Evolutionary conservation across 2,797 vertebrate species (phyloP).

Genomic region (Arrhamphus sclerolepis): DNA sequence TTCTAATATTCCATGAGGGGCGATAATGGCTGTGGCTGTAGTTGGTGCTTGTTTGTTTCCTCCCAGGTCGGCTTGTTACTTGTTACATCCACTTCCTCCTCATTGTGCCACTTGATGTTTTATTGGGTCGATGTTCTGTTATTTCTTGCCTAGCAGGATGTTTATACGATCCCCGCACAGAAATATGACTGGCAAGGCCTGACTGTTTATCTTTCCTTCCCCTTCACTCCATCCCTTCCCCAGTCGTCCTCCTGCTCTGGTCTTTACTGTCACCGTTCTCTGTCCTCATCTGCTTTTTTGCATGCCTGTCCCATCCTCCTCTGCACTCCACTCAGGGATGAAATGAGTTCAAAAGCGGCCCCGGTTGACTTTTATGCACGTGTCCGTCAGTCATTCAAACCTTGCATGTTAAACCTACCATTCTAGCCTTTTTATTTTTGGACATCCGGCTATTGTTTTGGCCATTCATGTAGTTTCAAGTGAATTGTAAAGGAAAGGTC

Average conservation of each 20-base stretch:
- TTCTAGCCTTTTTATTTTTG: slow-evolving; percentile 55
- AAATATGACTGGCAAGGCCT: slow-evolving; percentile 81
- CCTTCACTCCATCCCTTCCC: slow-evolving; percentile 38
- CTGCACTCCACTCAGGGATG: slow-evolving; percentile 41
- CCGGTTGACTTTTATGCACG: slow-evolving; percentile 22
- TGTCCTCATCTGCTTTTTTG: slow-evolving; percentile 34
- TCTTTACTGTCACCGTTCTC: slow-evolving; percentile 59
- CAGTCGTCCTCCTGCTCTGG: slow-evolving; percentile 53
- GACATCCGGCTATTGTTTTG: slow-evolving; percentile 64
- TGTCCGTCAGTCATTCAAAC: slow-evolving; percentile 39
- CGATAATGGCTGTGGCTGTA: slow-evolving; percentile 20
- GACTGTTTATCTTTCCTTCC: slow-evolving; percentile 80
- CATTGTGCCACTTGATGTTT: slow-evolving; percentile 79
- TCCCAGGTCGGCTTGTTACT: slow-evolving; percentile 56
- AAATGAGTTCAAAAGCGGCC: slow-evolving; percentile 43
- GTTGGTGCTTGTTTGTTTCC: slow-evolving; percentile 54
- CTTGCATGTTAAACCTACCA: slow-evolving; percentile 19
- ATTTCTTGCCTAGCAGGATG: slow-evolving; percentile 86
- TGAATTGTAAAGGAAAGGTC: slow-evolving; percentile 22
- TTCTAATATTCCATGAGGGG: slow-evolving; percentile 8
- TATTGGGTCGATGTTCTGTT: slow-evolving; percentile 83
- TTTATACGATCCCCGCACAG: slow-evolving; percentile 80
- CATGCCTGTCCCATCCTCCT: slow-evolving; percentile 42
- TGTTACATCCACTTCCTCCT: slow-evolving; percentile 70
- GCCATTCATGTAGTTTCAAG: slow-evolving; percentile 13